Percentiles rank a stretch among this genome's conserved stretches.
Evolutionary conservation across 2,797 vertebrate species (phyloP).

Genomic region (Erethizon dorsatum): DNA sequence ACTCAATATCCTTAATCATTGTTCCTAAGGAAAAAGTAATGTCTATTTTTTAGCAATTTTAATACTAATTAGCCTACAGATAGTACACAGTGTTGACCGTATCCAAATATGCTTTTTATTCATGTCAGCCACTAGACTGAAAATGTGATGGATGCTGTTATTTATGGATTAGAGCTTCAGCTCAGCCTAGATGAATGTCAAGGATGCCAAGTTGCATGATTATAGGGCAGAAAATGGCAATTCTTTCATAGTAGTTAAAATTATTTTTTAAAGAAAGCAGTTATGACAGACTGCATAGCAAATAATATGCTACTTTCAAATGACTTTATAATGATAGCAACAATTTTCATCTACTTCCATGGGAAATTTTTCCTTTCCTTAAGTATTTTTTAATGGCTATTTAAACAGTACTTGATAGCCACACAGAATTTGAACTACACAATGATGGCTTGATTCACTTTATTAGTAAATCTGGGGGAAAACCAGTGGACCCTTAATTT

Average conservation of each 20-base stretch:
- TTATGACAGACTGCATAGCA: conserved; percentile 67
- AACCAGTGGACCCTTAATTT: conserved; percentile 71
- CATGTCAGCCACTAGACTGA: neutral
- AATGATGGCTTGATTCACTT: conserved; percentile 76
- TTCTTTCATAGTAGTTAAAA: conserved; percentile 57
- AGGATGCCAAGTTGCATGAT: conserved; percentile 71
- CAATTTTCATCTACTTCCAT: conserved; percentile 73
- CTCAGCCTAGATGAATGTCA: conserved; percentile 47
- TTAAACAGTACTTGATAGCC: conserved; percentile 71
- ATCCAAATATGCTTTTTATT: neutral
- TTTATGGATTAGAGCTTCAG: conserved; percentile 64
- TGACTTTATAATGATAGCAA: conserved; percentile 81
- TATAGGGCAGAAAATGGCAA: conserved; percentile 53
- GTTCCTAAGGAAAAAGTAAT: neutral
- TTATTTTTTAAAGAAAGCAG: conserved; percentile 62
- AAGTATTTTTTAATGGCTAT: conserved; percentile 81
- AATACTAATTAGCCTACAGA: neutral
- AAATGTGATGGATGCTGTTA: conserved; percentile 70
- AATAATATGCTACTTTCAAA: conserved; percentile 74
- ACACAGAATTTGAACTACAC: conserved; percentile 69
- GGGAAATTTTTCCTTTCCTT: conserved; percentile 76
- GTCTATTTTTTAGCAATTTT: conserved; percentile 44
- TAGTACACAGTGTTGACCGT: neutral
- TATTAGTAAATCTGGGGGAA: conserved; percentile 79
- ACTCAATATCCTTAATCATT: conserved; percentile 43